Conservation (phyloP, 2,888 invertebrate species). For the Apamea anceps region DNA sequence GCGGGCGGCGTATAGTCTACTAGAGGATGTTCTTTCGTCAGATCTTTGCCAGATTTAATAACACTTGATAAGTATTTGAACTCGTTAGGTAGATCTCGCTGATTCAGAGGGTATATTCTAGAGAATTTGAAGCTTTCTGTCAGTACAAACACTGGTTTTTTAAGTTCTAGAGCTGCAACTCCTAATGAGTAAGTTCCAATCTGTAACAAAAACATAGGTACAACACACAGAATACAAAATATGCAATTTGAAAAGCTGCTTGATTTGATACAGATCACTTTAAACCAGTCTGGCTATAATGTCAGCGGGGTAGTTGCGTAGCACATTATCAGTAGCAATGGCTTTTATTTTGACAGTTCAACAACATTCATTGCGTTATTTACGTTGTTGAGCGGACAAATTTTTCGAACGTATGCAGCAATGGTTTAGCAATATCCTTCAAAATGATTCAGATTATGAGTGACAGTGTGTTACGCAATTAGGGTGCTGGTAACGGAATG, state of each 20-base stretch:
- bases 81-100: constrained; percentile 96
- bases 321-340: too few species aligned
- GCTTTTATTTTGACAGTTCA: too few species aligned
- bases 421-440: too few species aligned
- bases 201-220: constrained; percentile 78
- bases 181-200: constrained; percentile 94
- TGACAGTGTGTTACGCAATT: too few species aligned
- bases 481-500: neutral
- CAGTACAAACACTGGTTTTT: constrained; percentile 98
- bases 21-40: constrained; percentile 94
- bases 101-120: constrained; percentile 97
- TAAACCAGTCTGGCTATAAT: too few species aligned
- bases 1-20: constrained; percentile 99
- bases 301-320: too few species aligned
- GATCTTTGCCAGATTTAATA: constrained; percentile 78
- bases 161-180: constrained; percentile 96
- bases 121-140: constrained; percentile 99
- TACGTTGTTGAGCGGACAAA: too few species aligned
- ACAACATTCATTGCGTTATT: too few species aligned
- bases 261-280: neutral
- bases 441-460: too few species aligned
- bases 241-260: neutral
- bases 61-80: constrained; percentile 93
- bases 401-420: too few species aligned
- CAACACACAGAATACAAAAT: neutral